Percentiles rank a stretch among this genome's conserved stretches.
Conservation (phyloP, 1,140 invertebrate species). For the Zaprionus kolodkinae region DNA sequence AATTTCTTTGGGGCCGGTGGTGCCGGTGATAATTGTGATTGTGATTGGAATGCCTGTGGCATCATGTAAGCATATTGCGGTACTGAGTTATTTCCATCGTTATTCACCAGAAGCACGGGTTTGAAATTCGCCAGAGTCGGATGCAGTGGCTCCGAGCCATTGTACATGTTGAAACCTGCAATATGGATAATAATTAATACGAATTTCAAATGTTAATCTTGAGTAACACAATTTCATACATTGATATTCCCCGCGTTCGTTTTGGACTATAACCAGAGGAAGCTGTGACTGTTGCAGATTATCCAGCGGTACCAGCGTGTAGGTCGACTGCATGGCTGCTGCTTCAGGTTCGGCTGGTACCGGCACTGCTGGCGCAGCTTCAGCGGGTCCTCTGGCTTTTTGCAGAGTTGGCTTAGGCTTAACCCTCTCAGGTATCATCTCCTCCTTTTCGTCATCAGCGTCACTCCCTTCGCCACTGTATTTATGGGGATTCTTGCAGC, state of each 20-base stretch:
- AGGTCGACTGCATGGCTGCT: neutral
- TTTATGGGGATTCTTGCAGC: slow-evolving; percentile 65
- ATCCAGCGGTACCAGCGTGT: slow-evolving; percentile 45
- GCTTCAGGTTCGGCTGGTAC: neutral
- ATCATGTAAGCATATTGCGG: slow-evolving; percentile 54
- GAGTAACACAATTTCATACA: slow-evolving; percentile 38
- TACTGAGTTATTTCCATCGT: slow-evolving; percentile 32
- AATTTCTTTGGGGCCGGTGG: slow-evolving; percentile 46
- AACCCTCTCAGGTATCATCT: neutral
- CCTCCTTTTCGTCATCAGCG: slow-evolving; percentile 24
- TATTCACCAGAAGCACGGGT: slow-evolving; percentile 40
- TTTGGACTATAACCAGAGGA: slow-evolving; percentile 65
- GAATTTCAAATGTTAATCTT: neutral
- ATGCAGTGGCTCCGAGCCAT: slow-evolving; percentile 48
- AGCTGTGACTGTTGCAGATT: slow-evolving; percentile 46
- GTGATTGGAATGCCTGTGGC: slow-evolving; percentile 1
- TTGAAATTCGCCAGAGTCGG: slow-evolving; percentile 38
- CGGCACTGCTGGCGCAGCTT: neutral
- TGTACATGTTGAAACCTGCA: slow-evolving; percentile 63
- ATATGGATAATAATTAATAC: neutral
- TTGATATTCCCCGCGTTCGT: slow-evolving; percentile 70
- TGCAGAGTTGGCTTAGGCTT: neutral
- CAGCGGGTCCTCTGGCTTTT: neutral
- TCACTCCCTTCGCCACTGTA: slow-evolving; percentile 26
- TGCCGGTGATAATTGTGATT: neutral